These are phyloP conservation scores for Eremobia ochroleuca DNA, from an alignment of 2,888 invertebrate species.

Conservation along the genomic window DNA sequence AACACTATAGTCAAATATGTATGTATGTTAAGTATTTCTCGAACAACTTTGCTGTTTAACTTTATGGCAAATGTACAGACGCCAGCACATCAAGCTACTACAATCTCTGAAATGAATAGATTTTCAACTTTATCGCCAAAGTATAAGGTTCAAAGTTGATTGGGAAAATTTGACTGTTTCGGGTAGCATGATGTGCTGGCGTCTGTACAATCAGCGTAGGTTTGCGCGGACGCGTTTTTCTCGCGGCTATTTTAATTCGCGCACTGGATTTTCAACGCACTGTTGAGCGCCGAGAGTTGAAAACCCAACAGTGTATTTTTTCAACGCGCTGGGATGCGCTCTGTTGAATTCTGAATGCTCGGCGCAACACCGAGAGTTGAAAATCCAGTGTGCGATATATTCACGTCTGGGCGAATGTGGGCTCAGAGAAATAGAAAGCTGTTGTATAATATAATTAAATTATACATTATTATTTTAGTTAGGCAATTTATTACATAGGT, in stretches of 20 bases:
- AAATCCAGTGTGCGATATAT: neutral
- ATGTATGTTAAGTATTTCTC: neutral
- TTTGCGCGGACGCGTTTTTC: neutral
- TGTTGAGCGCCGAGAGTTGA: too few relatives aligned
- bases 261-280: neutral
- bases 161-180: too few relatives aligned
- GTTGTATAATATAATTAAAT: neutral
- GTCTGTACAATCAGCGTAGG: neutral
- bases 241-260: neutral
- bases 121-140: too few relatives aligned
- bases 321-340: too few relatives aligned
- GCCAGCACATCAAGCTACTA: too few relatives aligned
- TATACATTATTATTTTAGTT: constrained; percentile 11
- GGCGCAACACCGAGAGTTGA: neutral
- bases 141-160: too few relatives aligned
- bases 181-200: too few relatives aligned
- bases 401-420: neutral
- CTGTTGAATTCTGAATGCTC: neutral
- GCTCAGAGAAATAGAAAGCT: neutral
- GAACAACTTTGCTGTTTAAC: neutral
- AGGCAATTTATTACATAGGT: constrained; percentile 16
- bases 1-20: neutral
- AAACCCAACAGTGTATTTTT: too few relatives aligned
- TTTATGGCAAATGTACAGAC: neutral
- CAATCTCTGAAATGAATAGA: too few relatives aligned